Evolutionary conservation across 2,888 invertebrate species (phyloP), one percentile per base, ranked within the genome.

Genomic region (Hydraecia micacea): DNA sequence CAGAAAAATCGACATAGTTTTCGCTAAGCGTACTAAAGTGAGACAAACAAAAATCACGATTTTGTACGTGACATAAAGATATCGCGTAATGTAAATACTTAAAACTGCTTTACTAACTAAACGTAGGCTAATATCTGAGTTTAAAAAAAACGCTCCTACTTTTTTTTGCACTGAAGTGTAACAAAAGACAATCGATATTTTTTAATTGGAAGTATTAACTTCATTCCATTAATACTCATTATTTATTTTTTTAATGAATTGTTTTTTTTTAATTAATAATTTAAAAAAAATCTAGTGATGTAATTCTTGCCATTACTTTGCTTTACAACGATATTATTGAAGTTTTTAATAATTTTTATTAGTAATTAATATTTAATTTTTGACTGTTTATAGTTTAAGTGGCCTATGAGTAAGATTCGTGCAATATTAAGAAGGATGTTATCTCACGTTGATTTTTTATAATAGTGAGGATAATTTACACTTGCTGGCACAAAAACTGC

Each of bases 211-310:
- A 87, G 86, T 82, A 79, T 79, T 73, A 63, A 75, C 89, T 90
- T 91, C 90, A 93, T 93, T 93, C 93, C 94, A 91, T 68, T 81
- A 92, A 93, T 93, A 93, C 92, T 93, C 93, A 89, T 90, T 90
- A 87, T 86, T 84, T 85, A 87, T 85, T 32, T 81, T 84, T 81
- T 81, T 86, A 36, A 84, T 79, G 70, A 85, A 73, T 75, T 88
- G 83, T 85, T 87, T 62, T 60, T 63, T 60, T 63, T 75, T 58
- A n/a, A n/a, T 75, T 74, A n/a, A 55, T 72, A 36, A 55, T 36
- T 15, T 49, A 42, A 63, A 65, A 66, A 62, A 60, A 75, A 76
- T 73, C 67, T 75, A 81, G 90, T 87, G 87, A 90, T 86, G 84
- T 81, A 55, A 84, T 84, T 90, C 93, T 93, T 93, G 93, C 93